Conservation (phyloP, 2,888 invertebrate species). For the Digitonthophagus gazella region DNA sequence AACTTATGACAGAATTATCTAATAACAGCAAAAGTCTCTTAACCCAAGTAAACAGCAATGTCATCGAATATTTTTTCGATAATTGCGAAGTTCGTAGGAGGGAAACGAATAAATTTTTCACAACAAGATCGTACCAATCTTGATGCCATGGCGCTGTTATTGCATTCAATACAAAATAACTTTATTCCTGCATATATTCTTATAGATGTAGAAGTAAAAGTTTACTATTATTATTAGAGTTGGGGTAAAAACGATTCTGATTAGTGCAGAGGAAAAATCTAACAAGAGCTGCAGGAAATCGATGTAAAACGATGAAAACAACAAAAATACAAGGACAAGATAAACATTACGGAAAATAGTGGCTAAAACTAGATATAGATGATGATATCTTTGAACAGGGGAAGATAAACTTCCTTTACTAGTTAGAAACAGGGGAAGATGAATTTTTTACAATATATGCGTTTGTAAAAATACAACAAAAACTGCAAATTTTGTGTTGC, state of each 20-base stretch:
- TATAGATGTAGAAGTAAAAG: not conserved
- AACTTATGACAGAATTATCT: too few relatives aligned
- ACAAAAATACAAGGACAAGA: not conserved
- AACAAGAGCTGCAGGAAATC: too few relatives aligned
- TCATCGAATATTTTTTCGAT: constrained; percentile 21
- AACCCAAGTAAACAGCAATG: constrained; percentile 16
- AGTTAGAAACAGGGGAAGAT: not conserved
- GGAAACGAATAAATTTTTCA: constrained; percentile 31
- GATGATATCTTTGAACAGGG: not conserved
- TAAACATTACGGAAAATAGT: not conserved
- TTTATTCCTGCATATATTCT: not conserved
- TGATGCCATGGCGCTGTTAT: constrained; percentile 28
- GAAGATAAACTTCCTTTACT: not conserved
- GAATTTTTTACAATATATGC: too few relatives aligned
- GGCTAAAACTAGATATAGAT: not conserved
- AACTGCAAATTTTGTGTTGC: too few relatives aligned
- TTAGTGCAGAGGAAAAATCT: not conserved
- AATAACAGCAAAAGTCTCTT: too few relatives aligned
- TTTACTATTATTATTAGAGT: too few relatives aligned
- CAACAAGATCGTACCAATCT: too few relatives aligned
- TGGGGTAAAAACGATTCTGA: not conserved
- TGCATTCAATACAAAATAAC: constrained; percentile 19
- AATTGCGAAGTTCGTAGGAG: constrained; percentile 31
- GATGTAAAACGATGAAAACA: not conserved
- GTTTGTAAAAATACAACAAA: too few relatives aligned